Base-by-base conservation (phyloP, 2,888 invertebrate species). In the Pyrgus malvae region DNA sequence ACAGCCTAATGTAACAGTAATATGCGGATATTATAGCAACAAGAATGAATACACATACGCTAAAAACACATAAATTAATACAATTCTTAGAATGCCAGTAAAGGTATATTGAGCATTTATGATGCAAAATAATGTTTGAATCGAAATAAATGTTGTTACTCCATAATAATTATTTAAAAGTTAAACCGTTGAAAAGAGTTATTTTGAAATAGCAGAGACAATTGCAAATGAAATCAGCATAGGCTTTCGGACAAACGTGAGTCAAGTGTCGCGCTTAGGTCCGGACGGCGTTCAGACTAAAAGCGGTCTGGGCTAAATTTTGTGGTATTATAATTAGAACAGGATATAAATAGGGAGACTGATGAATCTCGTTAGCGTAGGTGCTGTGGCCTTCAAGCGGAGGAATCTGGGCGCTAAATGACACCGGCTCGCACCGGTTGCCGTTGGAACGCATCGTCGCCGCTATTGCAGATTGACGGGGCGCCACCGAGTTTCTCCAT, bases 351-450 rank as follows among this genome's bases (percentile, higher is more conserved):
- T 87, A 87, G 78, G 5, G 46, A 23, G 51, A 57, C 70, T 75
- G 73, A 74, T 75, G 77, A 76, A 71, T 76, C 72, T 78, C 76
- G 72, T 67, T 66, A 66, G 76, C 72, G 88, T 86, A 78, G 84
- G 84, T n/a, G 78, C 65, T 67, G 64, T 69, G 80, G 78, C 83
- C 83, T 86, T 85, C 83, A 82, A 75, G 78, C 72, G 75, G 66
- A 69, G 67, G 74, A 74, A 74, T 74, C 64, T 60, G 67, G 66
- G 16, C 69, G 68, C 65, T 74, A 69, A 76, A 71, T 70, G 63
- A 66, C 68, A 73, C 80, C 68, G 62, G 81, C 69, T 63, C 58
- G 61, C 59, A 59, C 76, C 69, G 73, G 80, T 74, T 72, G 66
- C 69, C 62, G 65, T 75, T 69, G 70, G 68, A 60, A 65, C 66